phyloP scores from a whole-genome alignment of 2,113 vertebrate species.

The Mustelus asterias region DNA sequence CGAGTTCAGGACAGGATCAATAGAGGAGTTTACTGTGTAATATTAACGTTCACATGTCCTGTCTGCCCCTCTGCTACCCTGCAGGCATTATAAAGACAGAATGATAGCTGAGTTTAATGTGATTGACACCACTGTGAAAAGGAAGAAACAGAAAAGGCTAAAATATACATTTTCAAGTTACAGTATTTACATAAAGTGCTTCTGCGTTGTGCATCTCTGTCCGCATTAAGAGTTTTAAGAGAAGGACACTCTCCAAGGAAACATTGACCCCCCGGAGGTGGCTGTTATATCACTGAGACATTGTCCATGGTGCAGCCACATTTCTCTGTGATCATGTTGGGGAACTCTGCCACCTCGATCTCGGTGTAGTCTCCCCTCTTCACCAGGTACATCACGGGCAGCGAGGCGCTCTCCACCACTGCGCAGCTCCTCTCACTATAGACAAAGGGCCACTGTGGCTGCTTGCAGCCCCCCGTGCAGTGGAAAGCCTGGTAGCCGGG shows the following conservation, averaged over 20 bases:
- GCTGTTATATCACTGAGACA: conserved; percentile 58
- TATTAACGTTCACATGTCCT: neutral
- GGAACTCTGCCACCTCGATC: conserved; percentile 80
- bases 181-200: conserved; percentile 55
- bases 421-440: conserved; percentile 66
- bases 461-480: conserved; percentile 65
- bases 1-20: neutral
- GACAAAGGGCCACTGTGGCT: conserved; percentile 48
- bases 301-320: conserved; percentile 71
- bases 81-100: neutral
- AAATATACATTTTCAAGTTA: conserved; percentile 41
- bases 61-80: no score
- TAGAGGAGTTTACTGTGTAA: neutral
- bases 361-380: conserved; percentile 78
- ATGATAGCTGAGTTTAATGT: neutral
- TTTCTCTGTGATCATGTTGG: conserved; percentile 73
- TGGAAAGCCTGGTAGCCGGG: conserved; percentile 70
- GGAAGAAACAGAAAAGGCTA: conserved; percentile 20
- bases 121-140: neutral
- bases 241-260: no score
- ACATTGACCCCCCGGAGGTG: no score
- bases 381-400: conserved; percentile 82
- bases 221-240: neutral
- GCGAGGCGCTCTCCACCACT: conserved; percentile 59
- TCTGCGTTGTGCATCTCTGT: conserved; percentile 33